Conservation (phyloP, 2,113 vertebrate species). For the Ranitomeya imitator region DNA sequence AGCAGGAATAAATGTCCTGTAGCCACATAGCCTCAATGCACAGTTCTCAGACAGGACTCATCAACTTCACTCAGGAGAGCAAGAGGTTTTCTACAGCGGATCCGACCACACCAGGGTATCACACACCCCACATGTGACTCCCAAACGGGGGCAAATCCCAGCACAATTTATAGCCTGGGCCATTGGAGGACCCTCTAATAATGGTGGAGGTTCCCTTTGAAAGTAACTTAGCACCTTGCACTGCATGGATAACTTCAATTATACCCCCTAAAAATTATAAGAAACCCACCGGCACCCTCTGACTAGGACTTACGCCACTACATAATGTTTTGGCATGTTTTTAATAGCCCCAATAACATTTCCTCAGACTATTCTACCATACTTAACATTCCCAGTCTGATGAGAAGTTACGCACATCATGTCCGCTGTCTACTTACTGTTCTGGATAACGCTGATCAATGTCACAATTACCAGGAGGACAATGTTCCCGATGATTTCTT, state of each 20-base stretch:
- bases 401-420: background rate
- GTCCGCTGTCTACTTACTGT: conserved; percentile 24
- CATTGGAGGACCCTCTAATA: background rate
- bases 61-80: no score
- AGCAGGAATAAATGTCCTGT: no score
- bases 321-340: background rate
- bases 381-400: no score
- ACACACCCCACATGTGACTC: no score
- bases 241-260: background rate
- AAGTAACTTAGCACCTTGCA: background rate
- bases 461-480: conserved; percentile 49
- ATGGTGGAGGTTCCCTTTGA: no score
- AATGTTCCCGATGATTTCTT: conserved; percentile 32
- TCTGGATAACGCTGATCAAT: conserved; percentile 51
- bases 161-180: background rate
- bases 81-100: no score
- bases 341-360: no score
- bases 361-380: no score
- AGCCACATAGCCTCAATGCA: no score
- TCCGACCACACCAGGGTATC: no score
- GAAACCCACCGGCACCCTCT: background rate
- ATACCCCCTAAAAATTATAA: background rate
- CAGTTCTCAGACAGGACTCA: no score
- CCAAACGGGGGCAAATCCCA: no score
- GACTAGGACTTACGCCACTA: background rate